These are phyloP conservation scores for Rousettus leschenaultii DNA, from an alignment of 2,113 vertebrate species.

Conservation along the genomic window DNA sequence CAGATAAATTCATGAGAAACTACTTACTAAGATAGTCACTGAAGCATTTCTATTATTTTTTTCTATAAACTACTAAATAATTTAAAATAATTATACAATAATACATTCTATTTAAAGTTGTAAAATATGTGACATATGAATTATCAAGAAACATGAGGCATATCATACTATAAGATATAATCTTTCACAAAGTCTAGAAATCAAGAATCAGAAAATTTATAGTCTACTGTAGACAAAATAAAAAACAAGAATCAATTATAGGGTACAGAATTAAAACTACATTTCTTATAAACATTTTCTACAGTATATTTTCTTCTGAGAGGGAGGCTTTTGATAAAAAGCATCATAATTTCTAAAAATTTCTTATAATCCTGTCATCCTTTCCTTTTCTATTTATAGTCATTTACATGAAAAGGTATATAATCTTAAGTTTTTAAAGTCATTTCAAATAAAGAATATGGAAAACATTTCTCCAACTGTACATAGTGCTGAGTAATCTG, in stretches of 20 bases:
- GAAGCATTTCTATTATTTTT: neutral
- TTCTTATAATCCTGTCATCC: neutral
- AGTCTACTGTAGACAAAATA: neutral
- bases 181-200: neutral
- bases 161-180: neutral
- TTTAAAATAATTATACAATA: neutral
- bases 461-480: neutral
- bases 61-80: neutral
- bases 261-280: neutral
- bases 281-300: neutral
- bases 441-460: neutral
- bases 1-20: neutral
- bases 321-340: neutral
- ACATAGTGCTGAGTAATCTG: neutral
- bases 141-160: neutral
- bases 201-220: neutral
- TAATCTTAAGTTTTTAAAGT: neutral
- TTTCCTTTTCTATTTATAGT: neutral
- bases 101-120: neutral
- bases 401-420: neutral
- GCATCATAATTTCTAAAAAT: neutral
- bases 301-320: neutral
- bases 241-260: neutral
- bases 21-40: neutral
- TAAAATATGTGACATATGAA: neutral